Conservation (phyloP, 2,888 invertebrate species). For the Sinodicranocentrus sp. region DNA sequence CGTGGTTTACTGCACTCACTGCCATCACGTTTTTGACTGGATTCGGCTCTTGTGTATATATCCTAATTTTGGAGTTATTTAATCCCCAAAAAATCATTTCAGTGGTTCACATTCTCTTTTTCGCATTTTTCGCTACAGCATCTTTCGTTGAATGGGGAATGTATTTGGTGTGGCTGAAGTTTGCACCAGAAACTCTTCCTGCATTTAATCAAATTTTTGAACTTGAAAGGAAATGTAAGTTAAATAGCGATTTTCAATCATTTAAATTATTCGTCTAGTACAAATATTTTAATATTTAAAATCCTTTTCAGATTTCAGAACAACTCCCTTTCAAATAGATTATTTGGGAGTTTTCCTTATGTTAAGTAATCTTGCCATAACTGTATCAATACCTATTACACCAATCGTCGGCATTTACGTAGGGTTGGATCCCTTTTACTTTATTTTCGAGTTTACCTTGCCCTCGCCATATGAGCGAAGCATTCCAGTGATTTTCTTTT, state of each 20-base stretch:
- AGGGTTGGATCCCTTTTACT: slow-evolving; percentile 32
- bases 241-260: slow-evolving; percentile 2
- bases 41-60: slow-evolving; percentile 4
- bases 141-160: not conserved
- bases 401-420: slow-evolving; percentile 2
- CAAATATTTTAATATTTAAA: no score
- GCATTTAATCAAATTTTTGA: not conserved
- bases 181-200: not conserved
- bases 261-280: no score
- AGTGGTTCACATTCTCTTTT: not conserved
- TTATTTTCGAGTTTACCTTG: slow-evolving; percentile 23
- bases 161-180: not conserved
- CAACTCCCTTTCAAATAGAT: no score
- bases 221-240: slow-evolving; percentile 14
- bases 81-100: not conserved
- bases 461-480: not conserved
- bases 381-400: not conserved
- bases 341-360: no score
- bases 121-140: not conserved
- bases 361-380: no score
- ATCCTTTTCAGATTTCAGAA: no score
- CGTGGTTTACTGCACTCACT: not conserved
- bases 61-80: not conserved
- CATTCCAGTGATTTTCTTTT: not conserved
- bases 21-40: not conserved